These are phyloP conservation scores for Perodicticus potto DNA, from an alignment of 2,797 vertebrate species.

Conservation along the genomic window DNA sequence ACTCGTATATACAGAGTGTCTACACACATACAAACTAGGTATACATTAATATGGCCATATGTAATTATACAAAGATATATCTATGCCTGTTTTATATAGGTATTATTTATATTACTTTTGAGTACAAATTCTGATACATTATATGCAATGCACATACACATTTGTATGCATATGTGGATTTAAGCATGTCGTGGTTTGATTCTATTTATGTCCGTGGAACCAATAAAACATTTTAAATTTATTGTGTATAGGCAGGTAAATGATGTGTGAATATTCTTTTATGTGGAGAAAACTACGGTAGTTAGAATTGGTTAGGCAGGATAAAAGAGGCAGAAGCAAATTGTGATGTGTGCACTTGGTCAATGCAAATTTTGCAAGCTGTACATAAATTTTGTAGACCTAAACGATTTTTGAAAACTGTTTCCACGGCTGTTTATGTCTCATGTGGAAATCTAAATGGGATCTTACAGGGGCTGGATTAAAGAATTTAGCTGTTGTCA, in stretches of 20 bases:
- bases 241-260: not conserved
- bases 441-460: constrained; percentile 78
- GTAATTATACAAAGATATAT: not conserved
- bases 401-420: constrained; percentile 77
- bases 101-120: not conserved
- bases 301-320: not conserved
- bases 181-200: not conserved
- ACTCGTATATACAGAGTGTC: not conserved
- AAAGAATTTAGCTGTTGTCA: constrained; percentile 79
- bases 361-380: constrained; percentile 69
- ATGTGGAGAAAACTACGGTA: not conserved
- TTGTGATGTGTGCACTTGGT: constrained; percentile 37
- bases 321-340: constrained; percentile 14
- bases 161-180: not conserved
- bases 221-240: not conserved
- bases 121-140: not conserved
- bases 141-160: not conserved
- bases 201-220: not conserved
- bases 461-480: constrained; percentile 77
- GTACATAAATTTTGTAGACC: constrained; percentile 66
- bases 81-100: not conserved
- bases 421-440: constrained; percentile 72
- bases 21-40: not conserved
- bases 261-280: not conserved
- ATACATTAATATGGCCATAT: not conserved